Conservation (phyloP, 2,888 invertebrate species). For the Microplitis deprimator region DNA sequence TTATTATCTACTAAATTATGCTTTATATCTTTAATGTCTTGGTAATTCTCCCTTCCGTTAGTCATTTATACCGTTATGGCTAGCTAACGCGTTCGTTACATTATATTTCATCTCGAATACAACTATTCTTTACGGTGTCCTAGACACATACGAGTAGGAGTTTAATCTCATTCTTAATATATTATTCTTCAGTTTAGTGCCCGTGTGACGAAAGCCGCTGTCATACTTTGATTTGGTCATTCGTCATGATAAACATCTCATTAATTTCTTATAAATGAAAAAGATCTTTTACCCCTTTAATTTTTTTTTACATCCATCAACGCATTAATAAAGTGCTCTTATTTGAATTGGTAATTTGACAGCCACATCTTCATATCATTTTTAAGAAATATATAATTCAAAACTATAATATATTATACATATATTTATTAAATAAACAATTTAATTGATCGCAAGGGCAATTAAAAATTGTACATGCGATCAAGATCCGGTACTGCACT, state of each 20-base stretch:
- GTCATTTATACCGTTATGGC: slow-evolving; percentile 61
- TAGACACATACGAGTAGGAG: slow-evolving; percentile 41
- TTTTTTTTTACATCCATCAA: background rate
- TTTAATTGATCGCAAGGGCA: background rate
- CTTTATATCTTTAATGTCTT: slow-evolving; percentile 19
- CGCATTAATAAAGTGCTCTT: background rate
- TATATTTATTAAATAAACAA: background rate
- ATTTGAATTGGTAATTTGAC: background rate
- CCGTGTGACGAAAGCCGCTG: background rate
- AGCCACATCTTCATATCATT: background rate
- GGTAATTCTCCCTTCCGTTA: slow-evolving; percentile 38
- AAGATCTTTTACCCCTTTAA: background rate
- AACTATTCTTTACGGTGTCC: slow-evolving; percentile 47
- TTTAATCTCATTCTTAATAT: slow-evolving; percentile 26
- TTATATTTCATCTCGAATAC: slow-evolving; percentile 54
- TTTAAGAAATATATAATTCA: background rate
- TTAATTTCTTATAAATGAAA: background rate
- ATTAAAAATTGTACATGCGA: background rate
- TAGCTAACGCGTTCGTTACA: slow-evolving; percentile 52
- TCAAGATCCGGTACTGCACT: background rate
- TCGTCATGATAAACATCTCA: background rate
- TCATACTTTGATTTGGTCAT: slow-evolving; percentile 2
- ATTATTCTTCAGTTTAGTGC: background rate
- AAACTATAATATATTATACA: background rate
- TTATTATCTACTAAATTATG: background rate